phyloP scores from a whole-genome alignment of 2,797 vertebrate species.

The Salarias fasciatus region DNA sequence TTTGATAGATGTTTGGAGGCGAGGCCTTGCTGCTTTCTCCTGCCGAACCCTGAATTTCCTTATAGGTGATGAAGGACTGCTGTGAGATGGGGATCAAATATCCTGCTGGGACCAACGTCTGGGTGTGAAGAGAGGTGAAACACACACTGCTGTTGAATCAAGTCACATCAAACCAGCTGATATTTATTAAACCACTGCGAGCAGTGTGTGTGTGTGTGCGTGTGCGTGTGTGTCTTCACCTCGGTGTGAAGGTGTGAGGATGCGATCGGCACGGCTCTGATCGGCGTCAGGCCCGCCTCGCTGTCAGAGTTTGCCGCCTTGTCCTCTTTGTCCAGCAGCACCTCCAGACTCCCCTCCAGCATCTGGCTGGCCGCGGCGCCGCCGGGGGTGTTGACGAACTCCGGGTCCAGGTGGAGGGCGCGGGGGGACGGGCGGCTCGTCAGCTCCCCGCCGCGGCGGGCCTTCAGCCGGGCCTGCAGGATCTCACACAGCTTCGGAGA shows the following conservation, averaged over 20 bases:
- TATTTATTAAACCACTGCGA: too few species aligned
- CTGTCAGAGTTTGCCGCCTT: slow-evolving; percentile 56
- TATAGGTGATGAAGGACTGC: slow-evolving; percentile 78
- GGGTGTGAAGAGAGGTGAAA: too few species aligned
- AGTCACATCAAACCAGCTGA: too few species aligned
- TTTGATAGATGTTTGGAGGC: slow-evolving; percentile 85
- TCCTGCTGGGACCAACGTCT: slow-evolving; percentile 90
- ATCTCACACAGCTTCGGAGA: slow-evolving; percentile 79
- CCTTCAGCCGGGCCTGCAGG: slow-evolving; percentile 76
- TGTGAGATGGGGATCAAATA: slow-evolving; percentile 93
- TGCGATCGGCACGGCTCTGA: slow-evolving; percentile 67
- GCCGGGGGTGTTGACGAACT: slow-evolving; percentile 77
- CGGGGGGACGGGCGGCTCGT: slow-evolving; percentile 66
- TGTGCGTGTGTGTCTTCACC: too few species aligned
- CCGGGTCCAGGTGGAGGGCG: slow-evolving; percentile 78
- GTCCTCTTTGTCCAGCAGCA: slow-evolving; percentile 77
- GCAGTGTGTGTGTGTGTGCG: too few species aligned
- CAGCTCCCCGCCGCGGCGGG: slow-evolving; percentile 47
- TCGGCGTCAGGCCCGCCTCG: slow-evolving; percentile 66
- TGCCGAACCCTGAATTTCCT: slow-evolving; percentile 67
- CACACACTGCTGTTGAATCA: too few species aligned
- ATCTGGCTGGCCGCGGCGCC: slow-evolving; percentile 33
- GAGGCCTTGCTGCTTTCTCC: slow-evolving; percentile 75
- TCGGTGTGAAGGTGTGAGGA: slow-evolving; percentile 61
- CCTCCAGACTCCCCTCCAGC: slow-evolving; percentile 75